A percentile compares a stretch with the other conserved stretches of the same genome.
These are phyloP conservation scores for Turdus rufiventris DNA, from an alignment of 2,113 vertebrate species.

Conservation along the genomic window DNA sequence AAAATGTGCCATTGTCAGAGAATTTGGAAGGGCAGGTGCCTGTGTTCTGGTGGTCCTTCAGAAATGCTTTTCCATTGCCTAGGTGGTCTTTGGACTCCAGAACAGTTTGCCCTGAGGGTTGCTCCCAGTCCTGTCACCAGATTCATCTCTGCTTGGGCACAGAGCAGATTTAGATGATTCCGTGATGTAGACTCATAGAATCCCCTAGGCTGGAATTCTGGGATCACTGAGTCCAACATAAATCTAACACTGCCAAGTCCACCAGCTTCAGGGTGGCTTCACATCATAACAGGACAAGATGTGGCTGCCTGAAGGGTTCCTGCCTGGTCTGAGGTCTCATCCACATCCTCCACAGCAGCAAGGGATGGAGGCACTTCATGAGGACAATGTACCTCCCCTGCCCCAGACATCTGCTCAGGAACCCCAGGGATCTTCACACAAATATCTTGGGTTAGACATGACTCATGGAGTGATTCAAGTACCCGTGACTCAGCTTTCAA, in stretches of 20 bases:
- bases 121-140: background rate
- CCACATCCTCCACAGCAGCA: background rate
- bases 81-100: background rate
- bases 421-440: background rate
- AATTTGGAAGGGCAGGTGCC: background rate
- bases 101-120: background rate
- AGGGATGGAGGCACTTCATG: background rate
- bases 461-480: conserved; percentile 9
- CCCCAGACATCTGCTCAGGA: background rate
- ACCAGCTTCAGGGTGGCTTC: background rate
- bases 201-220: background rate
- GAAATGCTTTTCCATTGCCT: background rate
- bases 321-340: background rate
- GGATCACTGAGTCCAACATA: background rate
- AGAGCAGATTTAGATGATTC: background rate
- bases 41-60: background rate
- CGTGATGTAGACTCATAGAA: background rate
- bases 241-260: background rate
- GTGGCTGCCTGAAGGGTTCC: background rate
- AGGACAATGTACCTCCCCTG: background rate
- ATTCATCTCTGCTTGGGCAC: background rate
- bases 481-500: background rate
- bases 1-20: background rate
- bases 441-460: background rate
- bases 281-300: accelerated